These are phyloP conservation scores for Sinocyclocheilus anshuiensis DNA, from an alignment of 2,113 vertebrate species.

Conservation along the genomic window DNA sequence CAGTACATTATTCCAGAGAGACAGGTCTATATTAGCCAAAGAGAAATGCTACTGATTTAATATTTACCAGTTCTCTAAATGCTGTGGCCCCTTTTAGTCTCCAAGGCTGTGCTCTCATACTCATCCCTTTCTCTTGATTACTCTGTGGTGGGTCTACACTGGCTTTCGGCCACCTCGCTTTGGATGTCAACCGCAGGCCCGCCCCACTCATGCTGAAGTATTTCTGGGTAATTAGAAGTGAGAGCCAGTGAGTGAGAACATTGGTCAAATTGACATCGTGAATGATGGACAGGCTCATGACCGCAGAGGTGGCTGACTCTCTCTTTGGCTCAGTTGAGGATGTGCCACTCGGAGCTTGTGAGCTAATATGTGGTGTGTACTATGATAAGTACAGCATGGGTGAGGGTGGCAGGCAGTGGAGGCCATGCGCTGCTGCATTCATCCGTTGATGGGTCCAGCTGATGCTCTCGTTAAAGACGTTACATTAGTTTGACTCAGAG, in stretches of 20 bases:
- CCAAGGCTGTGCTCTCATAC: conserved; percentile 28
- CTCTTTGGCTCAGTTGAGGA: neutral
- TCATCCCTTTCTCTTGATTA: conserved; percentile 48
- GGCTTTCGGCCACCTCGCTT: conserved; percentile 17
- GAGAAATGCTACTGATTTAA: conserved; percentile 53
- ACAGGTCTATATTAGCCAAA: conserved; percentile 44
- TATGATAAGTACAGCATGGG: neutral
- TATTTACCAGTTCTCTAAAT: conserved; percentile 54
- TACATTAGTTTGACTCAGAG: conserved; percentile 58
- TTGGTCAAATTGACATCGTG: conserved; percentile 14
- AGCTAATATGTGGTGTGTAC: conserved; percentile 24
- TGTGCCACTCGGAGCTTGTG: conserved; percentile 4
- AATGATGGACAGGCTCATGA: conserved; percentile 10
- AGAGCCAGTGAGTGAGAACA: conserved; percentile 18
- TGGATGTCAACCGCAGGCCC: conserved; percentile 44
- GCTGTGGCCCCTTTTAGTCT: conserved; percentile 9
- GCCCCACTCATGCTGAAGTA: neutral
- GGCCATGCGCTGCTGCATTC: conserved; percentile 20
- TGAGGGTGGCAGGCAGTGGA: conserved; percentile 25
- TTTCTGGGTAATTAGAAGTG: conserved; percentile 39
- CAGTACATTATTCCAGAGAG: conserved; percentile 36
- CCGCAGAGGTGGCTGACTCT: conserved; percentile 9
- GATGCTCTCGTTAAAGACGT: conserved; percentile 66
- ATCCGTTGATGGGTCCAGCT: conserved; percentile 63
- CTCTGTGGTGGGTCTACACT: neutral